Base-by-base conservation (phyloP, 2,888 invertebrate species). In the Laothoe populi region DNA sequence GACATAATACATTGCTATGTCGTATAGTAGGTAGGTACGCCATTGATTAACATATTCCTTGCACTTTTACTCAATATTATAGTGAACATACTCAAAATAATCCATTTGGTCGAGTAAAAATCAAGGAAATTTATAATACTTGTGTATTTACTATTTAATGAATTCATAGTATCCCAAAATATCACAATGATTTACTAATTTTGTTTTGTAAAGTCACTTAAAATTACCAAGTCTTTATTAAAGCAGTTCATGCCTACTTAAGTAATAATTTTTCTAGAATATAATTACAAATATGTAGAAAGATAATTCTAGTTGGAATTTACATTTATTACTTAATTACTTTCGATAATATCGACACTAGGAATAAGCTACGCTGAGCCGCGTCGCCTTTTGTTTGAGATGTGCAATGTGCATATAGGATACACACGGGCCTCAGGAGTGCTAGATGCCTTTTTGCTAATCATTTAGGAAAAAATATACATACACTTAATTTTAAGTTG, bases 61-160 rank as follows among this genome's bases (percentile, higher is more conserved):
- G 78, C 62, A 79, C 71, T 77, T 75, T 74, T 76, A 81, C 81
- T 81, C 73, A 78, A 81, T 71, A 68, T 58, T 60, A 38, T 60
- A 42, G 31, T 44, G 40, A 38, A 42, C 23, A 62, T 5, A 40
- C 13, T 60, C 11, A 58, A 24, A 59, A 60, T 61, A 46, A 59
- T 53, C 45, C 38, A 61, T 59, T 62, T 21, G 48, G 66, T 81
- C 81, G 77, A 82, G 81, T 81, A 79, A 81, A 80, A 82, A 78
- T 82, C 81, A 79, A 79, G 77, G 76, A 75, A 72, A 19, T 53
- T 73, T 66, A 8, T 19, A 45, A 19, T 26, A 23, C 42, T 21
- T 13, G n/a, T n/a, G 24, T 8, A 16, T n/a, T 10, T 40, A 40
- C 23, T 58, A 57, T 24, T 23, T 23, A 26, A 26, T 26, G 1